Evolutionary conservation across 2,888 invertebrate genomes (phyloP), one percentile per base, ranked within the genome.

Genomic region (Minunthozetes semirufus): DNA sequence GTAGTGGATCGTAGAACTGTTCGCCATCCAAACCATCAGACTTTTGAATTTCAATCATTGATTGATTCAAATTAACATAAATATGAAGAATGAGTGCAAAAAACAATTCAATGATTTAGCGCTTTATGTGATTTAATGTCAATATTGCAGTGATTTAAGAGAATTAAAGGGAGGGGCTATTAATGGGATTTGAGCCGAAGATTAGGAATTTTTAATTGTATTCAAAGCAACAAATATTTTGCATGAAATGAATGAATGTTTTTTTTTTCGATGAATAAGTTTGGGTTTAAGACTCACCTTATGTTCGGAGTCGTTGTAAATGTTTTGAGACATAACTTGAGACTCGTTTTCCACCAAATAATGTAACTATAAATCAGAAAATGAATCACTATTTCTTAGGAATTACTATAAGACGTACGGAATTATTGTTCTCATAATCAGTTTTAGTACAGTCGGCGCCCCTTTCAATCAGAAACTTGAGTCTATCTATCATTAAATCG

Each of bases 391-490:
- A 33, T 5, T 5, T 8, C 33, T 5, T 3, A 5, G 33, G 8
- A 33, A 8, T 33, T 5, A 33, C 8, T 33, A 33, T 33, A 76
- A 68, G 61, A 73, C 25, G 80, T 80, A 85, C 84, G 68, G 83
- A 81, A 79, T 82, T 84, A 72, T 81, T 81, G 68, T 82, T 82
- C 68, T 82, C 80, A 25, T 81, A 81, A 79, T 85, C 85, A 8
- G 79, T 77, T 46, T 82, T 79, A n/a, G 81, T 80, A 33, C 82
- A 82, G 77, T 85, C 83, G 22, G 84, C 84, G 53, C 81, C 81
- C 46, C 82, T 81, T n/a, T 82, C 81, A n/a, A 85, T 78, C 61
- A 85, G 79, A 78, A 83, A 83, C 68, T 80, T 80, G 15, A 85
- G 78, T 76, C 83, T 82, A 15, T 81, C 80, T 50, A 81, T 78